These are phyloP conservation scores for Tipula lateralis DNA, from an alignment of 2,888 invertebrate species.

Conservation along the genomic window DNA sequence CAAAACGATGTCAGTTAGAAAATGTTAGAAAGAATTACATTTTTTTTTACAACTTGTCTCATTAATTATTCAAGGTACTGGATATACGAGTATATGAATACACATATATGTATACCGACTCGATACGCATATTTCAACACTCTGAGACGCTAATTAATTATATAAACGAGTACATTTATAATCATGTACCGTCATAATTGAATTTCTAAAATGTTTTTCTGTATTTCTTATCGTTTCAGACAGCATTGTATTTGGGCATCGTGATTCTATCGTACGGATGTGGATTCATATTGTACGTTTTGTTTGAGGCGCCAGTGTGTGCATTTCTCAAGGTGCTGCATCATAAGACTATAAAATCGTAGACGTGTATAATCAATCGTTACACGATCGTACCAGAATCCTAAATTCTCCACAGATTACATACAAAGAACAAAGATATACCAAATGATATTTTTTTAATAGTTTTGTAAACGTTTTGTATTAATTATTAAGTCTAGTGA, in stretches of 20 bases:
- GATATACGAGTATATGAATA: neutral
- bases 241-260: slow-evolving; percentile 53
- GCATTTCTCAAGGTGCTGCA: slow-evolving; percentile 38
- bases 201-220: neutral
- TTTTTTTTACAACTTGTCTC: neutral
- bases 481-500: neutral
- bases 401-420: neutral
- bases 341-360: neutral
- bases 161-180: neutral
- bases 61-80: neutral
- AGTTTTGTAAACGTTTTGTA: neutral
- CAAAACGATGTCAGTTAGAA: neutral
- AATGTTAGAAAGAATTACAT: neutral
- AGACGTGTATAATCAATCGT: neutral
- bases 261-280: slow-evolving; percentile 47
- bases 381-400: neutral
- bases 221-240: slow-evolving; percentile 45
- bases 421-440: neutral
- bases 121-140: neutral
- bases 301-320: slow-evolving; percentile 59
- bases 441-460: neutral
- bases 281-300: slow-evolving; percentile 52
- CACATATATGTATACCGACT: neutral
- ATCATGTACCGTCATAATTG: no score
- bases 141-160: neutral